Evolutionary conservation across 2,888 invertebrate genomes (phyloP), one percentile per base, ranked within the genome.

Genomic region (Barypeithes pellucidus): DNA sequence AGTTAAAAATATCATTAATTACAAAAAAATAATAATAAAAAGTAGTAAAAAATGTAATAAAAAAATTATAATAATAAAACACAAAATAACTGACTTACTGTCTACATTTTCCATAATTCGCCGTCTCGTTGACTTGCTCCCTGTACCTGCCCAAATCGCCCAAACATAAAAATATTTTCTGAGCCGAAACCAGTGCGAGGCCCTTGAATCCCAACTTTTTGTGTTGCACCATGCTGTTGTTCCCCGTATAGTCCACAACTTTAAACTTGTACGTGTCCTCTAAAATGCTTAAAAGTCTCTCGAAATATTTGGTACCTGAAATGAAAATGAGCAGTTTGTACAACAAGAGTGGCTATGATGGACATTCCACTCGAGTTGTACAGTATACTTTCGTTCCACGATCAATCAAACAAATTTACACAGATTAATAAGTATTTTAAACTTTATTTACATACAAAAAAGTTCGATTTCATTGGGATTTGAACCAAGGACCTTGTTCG

Each of bases 121-220:
- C 89, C 0, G 93, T 92, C 82, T 94, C 94, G 79, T 92, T 93
- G 47, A 93, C 92, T 86, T 94, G 94, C 83, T 96, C 95, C 83
- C 92, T 92, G 86, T 99, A 99, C 72, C 98, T 90, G 12, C 95
- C 93, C 80, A 99, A 89, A 86, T 99, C 98, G 0, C 99, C 99
- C 80, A 98, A 88, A 83, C 93, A 96, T 61, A 98, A 90, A 79
- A 94, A 93, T 77, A 96, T 88, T 80, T 97, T 95, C 86, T 98
- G 98, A 2, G 93, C 92, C 70, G 95, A 93, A 78, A 96, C 90
- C 84, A 96, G 88, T 2, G 95, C 95, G 77, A 96, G 87, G 14
- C 92, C 91, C 41, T 93, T 88, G 79, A 90, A 90, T 8, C 92
- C 90, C 74, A 91, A 85, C 5, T 91, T 90, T 85, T 93, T 90